These are phyloP conservation scores for Notodonta ziczac DNA, from an alignment of 2,888 invertebrate species.

Conservation along the genomic window DNA sequence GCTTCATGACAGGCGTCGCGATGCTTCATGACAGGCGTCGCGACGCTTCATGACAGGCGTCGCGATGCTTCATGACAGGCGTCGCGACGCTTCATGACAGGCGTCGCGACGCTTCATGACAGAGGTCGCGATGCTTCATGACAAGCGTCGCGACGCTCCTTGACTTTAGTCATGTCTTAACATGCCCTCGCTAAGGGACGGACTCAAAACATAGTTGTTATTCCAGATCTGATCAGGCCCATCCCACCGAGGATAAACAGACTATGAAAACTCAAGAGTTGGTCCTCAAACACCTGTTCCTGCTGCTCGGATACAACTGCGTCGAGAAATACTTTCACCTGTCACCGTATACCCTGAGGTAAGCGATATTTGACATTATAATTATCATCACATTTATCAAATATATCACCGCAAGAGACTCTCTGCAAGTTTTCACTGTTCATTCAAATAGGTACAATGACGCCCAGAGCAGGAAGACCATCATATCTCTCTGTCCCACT, in stretches of 20 bases:
- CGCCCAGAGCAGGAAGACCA: too few relatives aligned
- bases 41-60: too few relatives aligned
- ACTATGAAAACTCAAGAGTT: slow-evolving; percentile 92
- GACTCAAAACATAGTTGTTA: slow-evolving; percentile 64
- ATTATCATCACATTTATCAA: too few relatives aligned
- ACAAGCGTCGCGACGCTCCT: not conserved
- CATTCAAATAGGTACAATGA: too few relatives aligned
- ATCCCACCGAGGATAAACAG: slow-evolving; percentile 94
- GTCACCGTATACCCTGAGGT: slow-evolving; percentile 94
- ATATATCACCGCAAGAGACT: too few relatives aligned
- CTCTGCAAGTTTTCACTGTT: too few relatives aligned
- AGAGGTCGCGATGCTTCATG: not conserved
- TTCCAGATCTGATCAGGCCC: slow-evolving; percentile 86
- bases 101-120: too few relatives aligned
- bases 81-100: not conserved
- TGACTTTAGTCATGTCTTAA: too few relatives aligned
- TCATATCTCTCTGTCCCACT: too few relatives aligned
- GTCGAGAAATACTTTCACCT: slow-evolving; percentile 96
- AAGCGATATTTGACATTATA: slow-evolving; percentile 11
- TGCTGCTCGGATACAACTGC: slow-evolving; percentile 96
- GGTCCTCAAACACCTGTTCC: slow-evolving; percentile 95
- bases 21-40: not conserved
- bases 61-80: too few relatives aligned
- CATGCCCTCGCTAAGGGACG: too few relatives aligned
- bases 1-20: not conserved